Percentiles rank a stretch among this genome's conserved stretches.
Evolutionary conservation across 2,797 vertebrate species (phyloP).

Genomic region (Macropus fuliginosus): DNA sequence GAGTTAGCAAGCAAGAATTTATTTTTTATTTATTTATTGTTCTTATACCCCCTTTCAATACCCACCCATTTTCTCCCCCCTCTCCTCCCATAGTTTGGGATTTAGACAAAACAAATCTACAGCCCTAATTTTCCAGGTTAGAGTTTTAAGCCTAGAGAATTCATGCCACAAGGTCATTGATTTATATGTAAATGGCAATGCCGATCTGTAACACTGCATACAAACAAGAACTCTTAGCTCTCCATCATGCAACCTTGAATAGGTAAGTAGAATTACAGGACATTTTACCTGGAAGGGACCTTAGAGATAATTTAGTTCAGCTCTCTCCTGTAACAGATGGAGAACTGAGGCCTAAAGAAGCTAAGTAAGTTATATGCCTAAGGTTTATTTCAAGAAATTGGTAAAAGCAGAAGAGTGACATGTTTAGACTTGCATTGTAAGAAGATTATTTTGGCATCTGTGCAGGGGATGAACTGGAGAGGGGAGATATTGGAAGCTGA

Average conservation of each 20-base stretch:
- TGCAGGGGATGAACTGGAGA: not conserved
- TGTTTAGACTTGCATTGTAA: not conserved
- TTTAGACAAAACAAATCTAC: conserved; percentile 24
- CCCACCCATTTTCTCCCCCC: accelerated
- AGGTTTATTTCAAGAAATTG: not conserved
- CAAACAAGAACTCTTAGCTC: conserved; percentile 21
- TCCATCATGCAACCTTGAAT: not conserved
- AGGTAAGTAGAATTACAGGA: not conserved
- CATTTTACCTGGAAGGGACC: not conserved
- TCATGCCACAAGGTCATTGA: conserved; percentile 35
- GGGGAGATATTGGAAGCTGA: not conserved
- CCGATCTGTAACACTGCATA: not conserved
- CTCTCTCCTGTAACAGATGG: not conserved
- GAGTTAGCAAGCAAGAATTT: not conserved
- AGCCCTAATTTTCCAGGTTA: conserved; percentile 49
- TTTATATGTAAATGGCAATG: conserved; percentile 55
- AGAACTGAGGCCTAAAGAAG: not conserved
- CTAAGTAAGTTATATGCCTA: not conserved
- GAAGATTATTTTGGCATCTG: not conserved
- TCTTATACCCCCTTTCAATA: not conserved
- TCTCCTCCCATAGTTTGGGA: conserved; percentile 19
- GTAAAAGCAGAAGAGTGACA: not conserved
- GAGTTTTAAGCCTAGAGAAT: conserved; percentile 49
- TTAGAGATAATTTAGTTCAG: not conserved
- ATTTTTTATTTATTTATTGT: not conserved